Evolutionary conservation across 2,888 invertebrate genomes (phyloP).

Genomic region (Sesamia inferens): DNA sequence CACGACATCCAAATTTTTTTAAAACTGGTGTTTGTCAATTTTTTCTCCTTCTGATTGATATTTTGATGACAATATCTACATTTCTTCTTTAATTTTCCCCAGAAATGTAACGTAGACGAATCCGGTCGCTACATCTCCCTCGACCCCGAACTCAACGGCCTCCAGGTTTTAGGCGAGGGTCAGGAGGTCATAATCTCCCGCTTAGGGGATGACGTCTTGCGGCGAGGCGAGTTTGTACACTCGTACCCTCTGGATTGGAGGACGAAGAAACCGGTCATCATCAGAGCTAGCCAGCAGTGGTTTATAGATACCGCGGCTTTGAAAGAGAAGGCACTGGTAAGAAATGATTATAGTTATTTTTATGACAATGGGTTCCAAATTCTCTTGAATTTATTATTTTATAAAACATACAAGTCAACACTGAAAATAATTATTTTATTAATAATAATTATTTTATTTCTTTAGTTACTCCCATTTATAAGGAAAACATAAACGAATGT

Average conservation of each 20-base stretch:
- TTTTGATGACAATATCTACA: no score
- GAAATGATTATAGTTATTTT: slow-evolving; percentile 54
- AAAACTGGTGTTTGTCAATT: no score
- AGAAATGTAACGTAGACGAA: slow-evolving; percentile 96
- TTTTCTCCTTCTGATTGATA: no score
- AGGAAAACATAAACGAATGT: no score
- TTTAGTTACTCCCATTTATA: no score
- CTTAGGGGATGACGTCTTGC: slow-evolving; percentile 90
- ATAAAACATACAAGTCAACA: no score
- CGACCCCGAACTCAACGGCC: slow-evolving; percentile 91
- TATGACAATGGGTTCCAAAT: no score
- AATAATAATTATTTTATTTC: no score
- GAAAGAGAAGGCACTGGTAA: slow-evolving; percentile 93
- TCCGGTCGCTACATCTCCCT: slow-evolving; percentile 92
- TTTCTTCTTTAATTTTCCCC: slow-evolving; percentile 1
- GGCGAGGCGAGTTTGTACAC: slow-evolving; percentile 92
- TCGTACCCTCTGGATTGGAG: slow-evolving; percentile 99
- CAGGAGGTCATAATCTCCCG: slow-evolving; percentile 91
- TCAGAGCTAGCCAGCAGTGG: slow-evolving; percentile 98
- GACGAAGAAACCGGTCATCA: slow-evolving; percentile 97
- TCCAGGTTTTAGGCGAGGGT: slow-evolving; percentile 93
- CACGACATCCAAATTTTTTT: no score
- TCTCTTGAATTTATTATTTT: no score
- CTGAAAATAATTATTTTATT: no score
- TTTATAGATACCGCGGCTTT: slow-evolving; percentile 96